Evolutionary conservation across 2,888 invertebrate species (phyloP).

Genomic region (Drosophila ochracea): DNA sequence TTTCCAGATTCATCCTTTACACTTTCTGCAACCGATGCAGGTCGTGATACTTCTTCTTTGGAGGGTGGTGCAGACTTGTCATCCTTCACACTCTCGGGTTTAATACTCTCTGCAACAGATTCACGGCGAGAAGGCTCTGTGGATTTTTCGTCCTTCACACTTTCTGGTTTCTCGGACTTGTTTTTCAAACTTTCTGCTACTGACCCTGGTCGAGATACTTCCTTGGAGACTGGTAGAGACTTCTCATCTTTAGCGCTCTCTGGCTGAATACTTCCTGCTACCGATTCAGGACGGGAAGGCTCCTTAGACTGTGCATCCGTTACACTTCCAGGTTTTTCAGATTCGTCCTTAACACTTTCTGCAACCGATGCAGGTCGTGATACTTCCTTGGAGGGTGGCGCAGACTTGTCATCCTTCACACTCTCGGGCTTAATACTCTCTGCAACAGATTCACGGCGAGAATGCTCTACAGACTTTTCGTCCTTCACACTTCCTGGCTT

Average conservation of each 20-base stretch:
- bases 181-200: slow-evolving; percentile 25
- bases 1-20: not conserved
- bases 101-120: not conserved
- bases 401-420: slow-evolving; percentile 36
- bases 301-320: slow-evolving; percentile 29
- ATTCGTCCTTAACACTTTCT: slow-evolving; percentile 31
- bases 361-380: slow-evolving; percentile 38
- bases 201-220: slow-evolving; percentile 38
- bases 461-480: slow-evolving; percentile 20
- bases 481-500: slow-evolving; percentile 2
- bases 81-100: not conserved
- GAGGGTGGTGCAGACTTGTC: not conserved
- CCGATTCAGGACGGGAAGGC: slow-evolving; percentile 31
- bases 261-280: not conserved
- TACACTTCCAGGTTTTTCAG: slow-evolving; percentile 15
- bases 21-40: not conserved
- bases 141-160: not conserved
- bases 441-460: slow-evolving; percentile 26
- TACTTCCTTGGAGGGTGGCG: slow-evolving; percentile 22
- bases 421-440: slow-evolving; percentile 21
- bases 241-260: slow-evolving; percentile 1
- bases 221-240: slow-evolving; percentile 19
- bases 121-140: not conserved
- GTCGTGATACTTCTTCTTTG: not conserved
- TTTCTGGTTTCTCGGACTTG: not conserved